Evolutionary conservation across 30 jellyfish, hydroid and myxozoan genomes (phyloP).

Genomic region (Clytia hemisphaerica): DNA sequence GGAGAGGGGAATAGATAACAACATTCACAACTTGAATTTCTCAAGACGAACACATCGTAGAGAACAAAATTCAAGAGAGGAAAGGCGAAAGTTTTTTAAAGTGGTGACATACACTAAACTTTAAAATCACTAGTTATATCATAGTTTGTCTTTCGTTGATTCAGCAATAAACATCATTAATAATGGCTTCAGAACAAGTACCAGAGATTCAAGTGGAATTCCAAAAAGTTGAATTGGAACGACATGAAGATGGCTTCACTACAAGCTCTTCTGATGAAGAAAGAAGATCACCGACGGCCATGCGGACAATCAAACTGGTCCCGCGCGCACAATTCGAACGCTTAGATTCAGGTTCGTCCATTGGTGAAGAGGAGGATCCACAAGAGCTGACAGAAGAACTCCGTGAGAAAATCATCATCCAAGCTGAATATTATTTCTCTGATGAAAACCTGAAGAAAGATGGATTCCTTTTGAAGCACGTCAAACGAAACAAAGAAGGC

Average conservation of each 20-base stretch:
- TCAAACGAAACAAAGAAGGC: constrained; percentile 92
- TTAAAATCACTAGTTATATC: constrained; percentile 23
- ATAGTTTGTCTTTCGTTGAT: constrained; percentile 11
- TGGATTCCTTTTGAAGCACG: constrained; percentile 93
- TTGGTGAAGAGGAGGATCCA: constrained; percentile 20
- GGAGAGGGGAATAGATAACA: too few relatives aligned
- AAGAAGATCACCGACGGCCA: too few relatives aligned
- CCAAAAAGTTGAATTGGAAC: neutral
- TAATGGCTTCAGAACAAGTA: constrained; percentile 3
- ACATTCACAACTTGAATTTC: too few relatives aligned
- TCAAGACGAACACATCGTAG: neutral
- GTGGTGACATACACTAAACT: constrained; percentile 12
- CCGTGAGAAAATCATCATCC: constrained; percentile 53
- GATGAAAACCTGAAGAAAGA: constrained; percentile 86
- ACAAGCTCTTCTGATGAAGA: neutral
- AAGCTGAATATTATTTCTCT: constrained; percentile 90
- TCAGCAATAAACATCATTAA: neutral
- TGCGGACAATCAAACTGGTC: constrained; percentile 1
- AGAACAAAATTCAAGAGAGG: neutral
- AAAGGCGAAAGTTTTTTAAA: constrained; percentile 32
- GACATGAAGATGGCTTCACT: neutral
- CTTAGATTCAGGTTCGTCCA: constrained; percentile 35
- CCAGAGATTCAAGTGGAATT: constrained; percentile 14
- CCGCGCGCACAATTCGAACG: constrained; percentile 22
- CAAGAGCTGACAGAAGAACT: constrained; percentile 52